These are phyloP conservation scores for Calypte anna DNA, from an alignment of 2,113 vertebrate species.

Conservation along the genomic window DNA sequence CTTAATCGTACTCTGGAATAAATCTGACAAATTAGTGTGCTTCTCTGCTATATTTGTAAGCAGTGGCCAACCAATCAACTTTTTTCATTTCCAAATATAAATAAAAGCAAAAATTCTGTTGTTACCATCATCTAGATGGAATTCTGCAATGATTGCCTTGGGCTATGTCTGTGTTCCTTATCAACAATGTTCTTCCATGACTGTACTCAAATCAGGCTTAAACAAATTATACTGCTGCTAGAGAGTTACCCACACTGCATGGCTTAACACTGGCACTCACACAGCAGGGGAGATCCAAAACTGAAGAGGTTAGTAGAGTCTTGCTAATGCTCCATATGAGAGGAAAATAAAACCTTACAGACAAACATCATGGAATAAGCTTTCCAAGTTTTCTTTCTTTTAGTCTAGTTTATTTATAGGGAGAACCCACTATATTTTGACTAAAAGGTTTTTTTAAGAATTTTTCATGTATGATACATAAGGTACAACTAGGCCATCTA, in stretches of 20 bases:
- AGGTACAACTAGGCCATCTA: neutral
- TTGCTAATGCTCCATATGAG: neutral
- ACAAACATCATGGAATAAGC: neutral
- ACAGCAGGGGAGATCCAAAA: neutral
- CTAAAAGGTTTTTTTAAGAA: neutral
- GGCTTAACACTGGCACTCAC: neutral
- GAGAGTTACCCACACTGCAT: accelerated
- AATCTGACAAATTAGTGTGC: neutral
- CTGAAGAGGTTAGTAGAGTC: neutral
- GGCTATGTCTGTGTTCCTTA: neutral
- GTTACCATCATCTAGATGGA: neutral
- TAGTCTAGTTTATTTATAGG: neutral
- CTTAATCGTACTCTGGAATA: neutral
- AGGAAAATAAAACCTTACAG: neutral
- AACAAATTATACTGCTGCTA: neutral
- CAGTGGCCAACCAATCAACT: neutral
- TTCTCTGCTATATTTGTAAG: neutral
- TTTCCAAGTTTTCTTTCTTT: neutral
- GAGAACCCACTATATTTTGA: neutral
- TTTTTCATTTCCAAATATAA: neutral
- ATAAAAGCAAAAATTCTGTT: neutral
- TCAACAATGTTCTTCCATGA: neutral
- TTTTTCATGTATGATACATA: neutral
- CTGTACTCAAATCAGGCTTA: neutral
- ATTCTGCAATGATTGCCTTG: neutral